A percentile compares a stretch with the other conserved stretches of the same genome.
Conservation (phyloP, 2,888 invertebrate species). For the Gymnoscelis rufifasciata region DNA sequence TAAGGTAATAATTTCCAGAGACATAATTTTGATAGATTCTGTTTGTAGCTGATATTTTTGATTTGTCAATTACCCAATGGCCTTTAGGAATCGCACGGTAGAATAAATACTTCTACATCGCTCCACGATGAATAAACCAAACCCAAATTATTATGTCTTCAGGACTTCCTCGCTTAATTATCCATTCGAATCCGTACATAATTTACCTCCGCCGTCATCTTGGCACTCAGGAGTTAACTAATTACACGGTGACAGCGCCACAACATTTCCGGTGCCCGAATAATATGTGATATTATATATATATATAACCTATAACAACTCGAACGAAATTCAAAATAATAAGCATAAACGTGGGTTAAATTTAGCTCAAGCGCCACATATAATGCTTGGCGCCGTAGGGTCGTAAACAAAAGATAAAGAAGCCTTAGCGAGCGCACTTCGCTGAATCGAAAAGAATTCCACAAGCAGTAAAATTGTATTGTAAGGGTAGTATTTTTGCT, state of each 20-base stretch:
- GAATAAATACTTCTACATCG: too few relatives aligned
- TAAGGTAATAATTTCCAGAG: too few relatives aligned
- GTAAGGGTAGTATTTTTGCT: conserved; percentile 1
- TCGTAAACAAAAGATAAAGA: conserved; percentile 48
- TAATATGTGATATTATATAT: not conserved
- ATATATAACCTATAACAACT: conserved; percentile 22
- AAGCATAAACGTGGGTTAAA: conserved; percentile 43
- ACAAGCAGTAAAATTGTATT: conserved; percentile 4
- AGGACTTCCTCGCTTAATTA: too few relatives aligned
- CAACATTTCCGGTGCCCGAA: conserved; percentile 4
- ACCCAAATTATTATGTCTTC: too few relatives aligned
- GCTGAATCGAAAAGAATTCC: conserved; percentile 15
- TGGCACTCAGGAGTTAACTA: not conserved
- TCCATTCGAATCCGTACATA: too few relatives aligned
- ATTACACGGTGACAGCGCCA: not conserved
- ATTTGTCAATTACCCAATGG: too few relatives aligned
- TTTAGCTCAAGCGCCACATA: conserved; percentile 45
- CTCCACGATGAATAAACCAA: too few relatives aligned
- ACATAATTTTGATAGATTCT: too few relatives aligned
- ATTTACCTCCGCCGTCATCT: not conserved
- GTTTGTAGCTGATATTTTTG: too few relatives aligned
- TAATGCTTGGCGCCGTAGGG: conserved; percentile 37
- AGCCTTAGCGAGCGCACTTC: conserved; percentile 20
- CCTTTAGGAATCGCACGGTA: too few relatives aligned
- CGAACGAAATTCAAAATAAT: conserved; percentile 43